These are phyloP conservation scores for Xiphophorus couchianus DNA, from an alignment of 2,113 vertebrate genomes.

Conservation along the genomic window DNA sequence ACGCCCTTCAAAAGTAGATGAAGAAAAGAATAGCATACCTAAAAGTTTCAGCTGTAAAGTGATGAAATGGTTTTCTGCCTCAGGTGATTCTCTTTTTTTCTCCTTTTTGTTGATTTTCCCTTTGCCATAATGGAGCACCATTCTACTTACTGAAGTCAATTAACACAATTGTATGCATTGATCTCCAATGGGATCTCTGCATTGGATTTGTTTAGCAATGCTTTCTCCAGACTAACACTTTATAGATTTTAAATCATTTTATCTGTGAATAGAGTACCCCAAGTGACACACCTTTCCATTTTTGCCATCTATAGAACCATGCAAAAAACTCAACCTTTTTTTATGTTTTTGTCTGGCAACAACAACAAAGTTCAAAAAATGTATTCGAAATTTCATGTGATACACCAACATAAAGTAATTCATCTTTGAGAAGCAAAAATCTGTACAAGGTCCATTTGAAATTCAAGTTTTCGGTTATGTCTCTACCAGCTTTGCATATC, in stretches of 20 bases:
- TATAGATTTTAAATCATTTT: constrained; percentile 38
- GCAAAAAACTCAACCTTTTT: too few species aligned
- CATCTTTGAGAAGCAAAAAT: too few species aligned
- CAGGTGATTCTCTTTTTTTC: constrained; percentile 25
- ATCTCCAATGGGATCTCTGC: constrained; percentile 46
- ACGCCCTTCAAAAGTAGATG: constrained; percentile 17
- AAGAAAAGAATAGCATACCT: constrained; percentile 10
- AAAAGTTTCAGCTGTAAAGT: constrained; percentile 17
- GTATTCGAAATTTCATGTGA: too few species aligned
- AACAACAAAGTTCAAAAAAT: too few species aligned
- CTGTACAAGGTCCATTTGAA: too few species aligned
- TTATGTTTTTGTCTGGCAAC: too few species aligned
- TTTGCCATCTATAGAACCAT: too few species aligned
- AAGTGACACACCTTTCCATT: neutral
- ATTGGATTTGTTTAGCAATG: constrained; percentile 48
- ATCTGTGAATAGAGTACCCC: constrained; percentile 40
- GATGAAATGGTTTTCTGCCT: constrained; percentile 13
- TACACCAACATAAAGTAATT: too few species aligned
- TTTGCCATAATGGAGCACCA: constrained; percentile 33
- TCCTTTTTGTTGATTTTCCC: constrained; percentile 43
- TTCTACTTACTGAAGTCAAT: constrained; percentile 53
- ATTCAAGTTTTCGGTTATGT: too few species aligned
- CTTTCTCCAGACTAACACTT: constrained; percentile 29
- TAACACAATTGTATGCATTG: constrained; percentile 62
- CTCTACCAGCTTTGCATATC: too few species aligned